These are phyloP conservation scores for Plumapathes pennacea DNA, from an alignment of 92 coral and sea anemone genomes.

Conservation along the genomic window DNA sequence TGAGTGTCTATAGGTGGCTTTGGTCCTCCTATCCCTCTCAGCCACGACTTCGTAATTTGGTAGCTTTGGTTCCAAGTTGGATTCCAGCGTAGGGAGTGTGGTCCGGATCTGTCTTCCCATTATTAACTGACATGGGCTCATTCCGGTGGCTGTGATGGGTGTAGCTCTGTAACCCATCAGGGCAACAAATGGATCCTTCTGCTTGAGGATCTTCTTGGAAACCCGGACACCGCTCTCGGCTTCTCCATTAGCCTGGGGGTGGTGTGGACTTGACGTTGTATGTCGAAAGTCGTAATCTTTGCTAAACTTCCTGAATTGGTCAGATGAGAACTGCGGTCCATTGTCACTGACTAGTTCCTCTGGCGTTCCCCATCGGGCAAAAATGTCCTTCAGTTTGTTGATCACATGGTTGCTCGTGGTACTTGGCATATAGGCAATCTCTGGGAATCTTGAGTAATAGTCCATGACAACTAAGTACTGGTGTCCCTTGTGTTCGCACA, in stretches of 20 bases:
- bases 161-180: slow-evolving; percentile 40
- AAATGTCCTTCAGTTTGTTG: slow-evolving; percentile 32
- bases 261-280: slow-evolving; percentile 34
- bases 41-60: too few relatives aligned
- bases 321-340: slow-evolving; percentile 36
- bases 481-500: not conserved
- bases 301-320: slow-evolving; percentile 12
- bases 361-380: slow-evolving; percentile 48
- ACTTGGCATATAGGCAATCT: slow-evolving; percentile 8
- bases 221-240: slow-evolving; percentile 39
- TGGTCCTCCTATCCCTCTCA: too few relatives aligned
- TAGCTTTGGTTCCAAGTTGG: too few relatives aligned
- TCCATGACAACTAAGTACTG: slow-evolving; percentile 7
- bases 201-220: slow-evolving; percentile 38
- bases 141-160: slow-evolving; percentile 20
- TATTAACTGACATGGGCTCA: slow-evolving; percentile 29
- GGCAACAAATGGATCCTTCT: slow-evolving; percentile 42
- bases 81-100: too few relatives aligned
- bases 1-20: too few relatives aligned
- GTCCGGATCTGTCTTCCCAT: slow-evolving; percentile 2
- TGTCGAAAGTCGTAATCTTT: slow-evolving; percentile 25
- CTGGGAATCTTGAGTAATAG: slow-evolving; percentile 13
- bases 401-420: slow-evolving; percentile 17
- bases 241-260: slow-evolving; percentile 34
- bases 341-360: slow-evolving; percentile 16